Base-by-base conservation (phyloP, 2,797 vertebrate species). In the Chromis chromis region DNA sequence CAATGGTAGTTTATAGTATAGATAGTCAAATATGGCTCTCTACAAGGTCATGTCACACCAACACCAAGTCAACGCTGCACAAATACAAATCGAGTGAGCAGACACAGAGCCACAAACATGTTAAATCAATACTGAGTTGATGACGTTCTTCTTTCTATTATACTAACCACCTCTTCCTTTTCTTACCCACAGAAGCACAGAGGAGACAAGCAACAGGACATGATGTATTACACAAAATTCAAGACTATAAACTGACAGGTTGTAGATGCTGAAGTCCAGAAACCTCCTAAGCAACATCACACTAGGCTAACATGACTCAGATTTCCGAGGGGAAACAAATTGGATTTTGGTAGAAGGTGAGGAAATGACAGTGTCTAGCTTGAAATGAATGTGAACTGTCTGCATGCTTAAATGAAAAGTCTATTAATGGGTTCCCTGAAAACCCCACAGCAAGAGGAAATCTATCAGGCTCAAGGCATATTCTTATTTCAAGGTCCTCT, bases 401-500 rank as follows among this genome's bases (percentile, higher is more conserved):
- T 74, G 66, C 19, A 60, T 66, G 54, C 48, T 73, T 73, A 76
- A 75, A 82, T 70, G 31, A 74, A 77, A 77, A 46, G 39, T 78
- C 65, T 74, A 65, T 78, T 79, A 81, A 82, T 40, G 44, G 60
- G 31, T 19, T 81, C 27, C 55, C 40, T 65, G 54, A 72, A 81
- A 78, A 73, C 6, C 19, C 22, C 49, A 79, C 4, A 12, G 64
- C 42, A 57, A 67, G 57, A 65, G 19, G 40, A 71, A 67, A 71
- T 77, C 40, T 33, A 76, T 78, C 56, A 64, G 22, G 49, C 64
- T 82, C 63, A 75, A 78, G 74, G 36, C 44, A 70, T 74, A 74
- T 68, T 78, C 59, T 76, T 71, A 76, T 78, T 87, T 78, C 71
- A 84, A 77, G 36, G 67, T 79, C 69, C 71, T 82, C 52, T 53